phyloP scores from a whole-genome alignment of 2,113 vertebrate genomes.

The rabbit (Oryctolagus cuniculus) region mOryCun1.1 NC_091433.1:99892501-99893000 shows the following conservation, averaged over 20 bases:
- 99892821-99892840: background rate
- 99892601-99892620: background rate
- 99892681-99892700: background rate
- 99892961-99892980: background rate
- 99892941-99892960: background rate
- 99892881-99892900: background rate
- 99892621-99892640: background rate
- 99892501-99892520: background rate
- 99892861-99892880: background rate
- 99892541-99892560: conserved; percentile 55
- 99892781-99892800: no score
- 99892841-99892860: background rate
- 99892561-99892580: conserved; percentile 45
- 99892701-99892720: conserved; percentile 15
- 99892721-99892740: background rate
- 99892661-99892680: background rate
- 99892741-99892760: no score
- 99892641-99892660: background rate
- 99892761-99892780: no score
- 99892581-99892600: conserved; percentile 3
- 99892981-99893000: background rate
- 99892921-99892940: conserved; percentile 14
- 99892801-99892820: no score
- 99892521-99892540: conserved; percentile 52
- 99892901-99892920: background rate